Evolutionary conservation across 30 jellyfish, hydroid and myxozoan species (phyloP), one percentile per base, ranked within the genome.

Genomic region (Hydra vulgaris): DNA sequence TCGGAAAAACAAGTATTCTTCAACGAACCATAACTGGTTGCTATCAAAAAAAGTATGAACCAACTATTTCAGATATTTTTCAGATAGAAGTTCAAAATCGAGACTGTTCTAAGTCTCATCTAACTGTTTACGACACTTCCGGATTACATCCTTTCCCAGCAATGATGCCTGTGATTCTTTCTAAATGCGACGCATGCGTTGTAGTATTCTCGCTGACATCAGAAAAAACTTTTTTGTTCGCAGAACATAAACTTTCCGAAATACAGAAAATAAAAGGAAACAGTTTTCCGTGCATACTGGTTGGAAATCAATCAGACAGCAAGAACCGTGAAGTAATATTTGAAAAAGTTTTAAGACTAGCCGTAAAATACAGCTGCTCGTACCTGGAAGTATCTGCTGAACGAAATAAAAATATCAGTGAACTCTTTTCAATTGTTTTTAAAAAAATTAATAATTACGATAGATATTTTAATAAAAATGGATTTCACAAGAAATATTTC

Each of bases 311-410:
- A 66, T 26, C 27, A 69, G 87, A 80, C 87, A 18, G 27, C 15
- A 66, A 23, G 18, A 15, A 23, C 21, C 18, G 87, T 8, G 27
- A 66, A 66, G 87, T 80, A n/a, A 80, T 26, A 16, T 80, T 80
- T 66, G 87, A 80, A 18, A 80, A 40, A 8, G 87, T 66, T 15
- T 75, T 80, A 15, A 27, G 69, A 23, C 22, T 72, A 18, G 87
- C 87, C n/a, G 85, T 80, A 26, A 67, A 27, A 66, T 52, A 21
- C 53, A 74, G 71, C 7, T 54, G 74, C 5, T 80, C 83, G 23
- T 80, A 80, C 72, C 53, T 80, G 15, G 87, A 80, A 26, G 70
- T 80, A 20, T 80, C 87, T 7, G 87, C 87, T 20, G 71, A 80
- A 70, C 67, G 18, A 1, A 74, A 80, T 70, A 74, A 23, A 69